Percentiles rank a stretch among this genome's conserved stretches.
Evolutionary conservation across 2,797 vertebrate genomes (phyloP).

Genomic region (Hydrocynus forskahlii): DNA sequence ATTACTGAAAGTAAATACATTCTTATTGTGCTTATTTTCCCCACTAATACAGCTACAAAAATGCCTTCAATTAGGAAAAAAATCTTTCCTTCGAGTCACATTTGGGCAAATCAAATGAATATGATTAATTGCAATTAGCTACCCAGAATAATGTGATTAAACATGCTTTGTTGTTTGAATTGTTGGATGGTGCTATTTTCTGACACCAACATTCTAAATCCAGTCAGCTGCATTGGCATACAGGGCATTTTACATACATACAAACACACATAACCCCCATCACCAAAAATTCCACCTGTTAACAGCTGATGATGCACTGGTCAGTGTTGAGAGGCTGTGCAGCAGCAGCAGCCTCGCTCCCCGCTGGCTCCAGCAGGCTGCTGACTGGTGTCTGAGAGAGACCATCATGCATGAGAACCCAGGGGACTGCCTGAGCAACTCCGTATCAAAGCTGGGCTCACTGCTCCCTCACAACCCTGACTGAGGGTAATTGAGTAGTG

Average conservation of each 20-base stretch:
- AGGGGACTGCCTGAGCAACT: slow-evolving; percentile 24
- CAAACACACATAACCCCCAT: background rate
- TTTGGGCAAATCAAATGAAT: no score
- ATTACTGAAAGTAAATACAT: no score
- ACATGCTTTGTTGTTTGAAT: no score
- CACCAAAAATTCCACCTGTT: slow-evolving; percentile 2
- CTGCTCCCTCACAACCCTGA: slow-evolving; percentile 38
- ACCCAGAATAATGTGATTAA: no score
- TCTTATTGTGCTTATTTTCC: no score
- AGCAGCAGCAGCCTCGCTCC: slow-evolving; percentile 10
- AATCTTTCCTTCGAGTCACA: no score
- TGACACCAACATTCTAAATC: background rate
- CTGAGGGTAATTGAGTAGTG: slow-evolving; percentile 46
- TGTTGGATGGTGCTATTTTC: no score
- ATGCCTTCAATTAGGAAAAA: no score
- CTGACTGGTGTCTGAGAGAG: slow-evolving; percentile 17
- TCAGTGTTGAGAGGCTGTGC: background rate
- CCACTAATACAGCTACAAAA: no score
- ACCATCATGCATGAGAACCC: slow-evolving; percentile 41
- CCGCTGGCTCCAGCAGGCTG: slow-evolving; percentile 4
- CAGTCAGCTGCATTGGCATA: background rate
- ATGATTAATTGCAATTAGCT: no score
- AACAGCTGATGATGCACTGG: background rate
- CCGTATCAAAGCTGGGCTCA: slow-evolving; percentile 36
- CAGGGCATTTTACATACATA: background rate